These are phyloP conservation scores for Gavia stellata DNA, from an alignment of 2,113 vertebrate species.

Conservation along the genomic window DNA sequence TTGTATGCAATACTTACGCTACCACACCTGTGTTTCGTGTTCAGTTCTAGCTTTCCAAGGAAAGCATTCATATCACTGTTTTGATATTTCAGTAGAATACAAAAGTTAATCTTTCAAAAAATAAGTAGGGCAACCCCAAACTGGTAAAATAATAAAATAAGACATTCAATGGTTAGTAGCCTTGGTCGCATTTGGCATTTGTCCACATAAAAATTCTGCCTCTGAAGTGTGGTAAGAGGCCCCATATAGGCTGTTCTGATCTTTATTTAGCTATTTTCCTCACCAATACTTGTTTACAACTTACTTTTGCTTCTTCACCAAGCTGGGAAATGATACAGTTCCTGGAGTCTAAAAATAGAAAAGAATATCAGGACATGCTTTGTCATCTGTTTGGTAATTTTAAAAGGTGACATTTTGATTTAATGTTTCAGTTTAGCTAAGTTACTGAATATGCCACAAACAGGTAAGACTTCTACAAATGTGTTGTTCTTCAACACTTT, in stretches of 20 bases:
- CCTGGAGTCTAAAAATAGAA: conserved; percentile 67
- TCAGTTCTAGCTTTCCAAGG: neutral
- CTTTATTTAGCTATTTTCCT: neutral
- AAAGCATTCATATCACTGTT: neutral
- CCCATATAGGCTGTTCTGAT: neutral
- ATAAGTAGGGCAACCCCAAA: neutral
- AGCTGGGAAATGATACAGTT: conserved; percentile 68
- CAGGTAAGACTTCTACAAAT: neutral
- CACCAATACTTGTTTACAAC: neutral
- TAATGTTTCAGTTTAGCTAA: neutral
- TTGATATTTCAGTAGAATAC: neutral
- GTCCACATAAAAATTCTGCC: neutral
- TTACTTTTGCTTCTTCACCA: conserved; percentile 72
- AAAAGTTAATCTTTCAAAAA: neutral
- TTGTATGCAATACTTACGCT: neutral
- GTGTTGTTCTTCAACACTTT: neutral
- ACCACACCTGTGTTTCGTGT: neutral
- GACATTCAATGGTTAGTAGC: neutral
- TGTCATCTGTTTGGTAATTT: neutral
- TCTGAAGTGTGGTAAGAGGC: neutral
- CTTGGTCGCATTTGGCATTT: neutral
- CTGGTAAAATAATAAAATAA: neutral
- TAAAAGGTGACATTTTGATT: neutral
- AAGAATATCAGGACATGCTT: neutral
- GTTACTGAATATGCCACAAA: neutral